Percentiles rank a stretch among this genome's conserved stretches.
Evolutionary conservation across 2,888 invertebrate genomes (phyloP).

Genomic region (Epirrhoe tristata): DNA sequence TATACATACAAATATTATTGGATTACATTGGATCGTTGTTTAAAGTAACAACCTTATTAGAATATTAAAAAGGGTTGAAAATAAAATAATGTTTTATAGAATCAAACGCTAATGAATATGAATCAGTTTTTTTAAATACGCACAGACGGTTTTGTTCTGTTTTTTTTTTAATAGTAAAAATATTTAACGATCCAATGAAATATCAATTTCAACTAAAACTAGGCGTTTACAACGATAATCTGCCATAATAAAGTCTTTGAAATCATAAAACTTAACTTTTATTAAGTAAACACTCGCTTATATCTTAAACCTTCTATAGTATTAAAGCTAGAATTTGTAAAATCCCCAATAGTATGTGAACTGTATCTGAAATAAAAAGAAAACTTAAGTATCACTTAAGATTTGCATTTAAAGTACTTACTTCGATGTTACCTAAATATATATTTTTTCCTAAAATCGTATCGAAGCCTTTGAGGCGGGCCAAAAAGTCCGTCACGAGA

Average conservation of each 20-base stretch:
- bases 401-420: no score
- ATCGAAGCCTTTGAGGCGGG: no score
- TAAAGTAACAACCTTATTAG: neutral
- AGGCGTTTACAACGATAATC: constrained; percentile 62
- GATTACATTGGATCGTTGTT: constrained; percentile 31
- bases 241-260: constrained; percentile 65
- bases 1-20: neutral
- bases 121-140: neutral
- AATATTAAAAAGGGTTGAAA: no score
- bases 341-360: constrained; percentile 26
- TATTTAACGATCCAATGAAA: constrained; percentile 41
- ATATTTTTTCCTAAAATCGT: no score
- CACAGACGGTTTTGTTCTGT: neutral
- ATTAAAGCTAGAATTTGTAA: constrained; percentile 39
- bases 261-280: constrained; percentile 54
- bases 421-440: no score
- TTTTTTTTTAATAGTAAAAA: neutral
- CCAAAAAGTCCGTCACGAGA: no score
- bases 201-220: constrained; percentile 39
- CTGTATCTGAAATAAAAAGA: constrained; percentile 45
- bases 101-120: neutral
- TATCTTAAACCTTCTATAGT: constrained; percentile 43
- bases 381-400: neutral
- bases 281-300: constrained; percentile 49
- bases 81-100: no score